Evolutionary conservation across 2,797 vertebrate species (phyloP).

Genomic region (Tarsius wallacei): DNA sequence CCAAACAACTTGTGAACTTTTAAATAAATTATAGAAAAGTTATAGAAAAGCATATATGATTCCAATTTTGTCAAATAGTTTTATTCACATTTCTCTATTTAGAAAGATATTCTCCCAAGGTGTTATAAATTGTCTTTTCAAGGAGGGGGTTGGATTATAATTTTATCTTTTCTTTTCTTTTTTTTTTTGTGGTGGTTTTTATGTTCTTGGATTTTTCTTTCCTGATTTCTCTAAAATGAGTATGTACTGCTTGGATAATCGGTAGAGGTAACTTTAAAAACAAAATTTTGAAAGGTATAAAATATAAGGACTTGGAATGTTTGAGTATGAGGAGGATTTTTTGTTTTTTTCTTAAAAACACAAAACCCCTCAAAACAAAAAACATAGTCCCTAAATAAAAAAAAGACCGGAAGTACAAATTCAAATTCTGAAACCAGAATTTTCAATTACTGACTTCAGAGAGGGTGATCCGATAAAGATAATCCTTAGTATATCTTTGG

Average conservation of each 20-base stretch:
- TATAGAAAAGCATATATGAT: not conserved
- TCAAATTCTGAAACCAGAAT: not conserved
- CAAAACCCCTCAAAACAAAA: not conserved
- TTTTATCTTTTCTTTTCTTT: not conserved
- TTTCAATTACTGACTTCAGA: not conserved
- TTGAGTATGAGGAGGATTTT: not conserved
- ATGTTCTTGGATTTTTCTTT: not conserved
- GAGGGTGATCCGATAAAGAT: not conserved
- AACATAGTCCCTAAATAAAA: not conserved
- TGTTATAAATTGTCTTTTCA: constrained; percentile 13
- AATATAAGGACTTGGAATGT: not conserved
- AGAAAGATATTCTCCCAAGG: not conserved
- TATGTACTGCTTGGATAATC: not conserved
- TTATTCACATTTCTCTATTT: not conserved
- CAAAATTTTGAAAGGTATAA: not conserved
- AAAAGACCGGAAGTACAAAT: constrained; percentile 28
- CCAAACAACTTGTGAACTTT: not conserved
- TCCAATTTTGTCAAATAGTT: constrained; percentile 20
- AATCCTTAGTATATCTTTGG: too few relatives aligned
- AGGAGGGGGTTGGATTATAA: not conserved
- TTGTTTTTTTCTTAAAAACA: not conserved
- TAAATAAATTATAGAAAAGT: not conserved
- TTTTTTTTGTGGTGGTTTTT: not conserved
- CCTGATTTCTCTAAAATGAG: not conserved
- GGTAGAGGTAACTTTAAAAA: not conserved